Base-by-base conservation (phyloP, 2,113 vertebrate species). In the Canis aureus region DNA sequence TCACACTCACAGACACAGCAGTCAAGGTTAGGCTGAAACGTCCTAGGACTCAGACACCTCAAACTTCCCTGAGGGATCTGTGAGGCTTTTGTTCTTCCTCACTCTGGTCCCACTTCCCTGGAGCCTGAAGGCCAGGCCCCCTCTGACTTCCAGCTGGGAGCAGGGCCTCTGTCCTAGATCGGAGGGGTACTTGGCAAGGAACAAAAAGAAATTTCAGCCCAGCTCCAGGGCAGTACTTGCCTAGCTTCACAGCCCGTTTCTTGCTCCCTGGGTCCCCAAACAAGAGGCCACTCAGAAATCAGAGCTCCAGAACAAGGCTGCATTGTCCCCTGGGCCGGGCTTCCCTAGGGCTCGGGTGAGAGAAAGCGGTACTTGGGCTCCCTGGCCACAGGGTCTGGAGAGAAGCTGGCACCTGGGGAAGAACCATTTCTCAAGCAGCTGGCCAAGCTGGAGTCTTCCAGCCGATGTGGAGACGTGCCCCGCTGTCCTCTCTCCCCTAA, bases 221-320 rank as follows among this genome's bases (percentile, higher is more conserved):
- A 73, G 57, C 84, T 90, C 85, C 20, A 79, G 84, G 62, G 84
- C 92, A 64, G 87, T 29, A 57, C 88, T 94, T 81, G 73, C 83
- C 95, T 91, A 79, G 59, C 38, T 89, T 90, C 95, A 93, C 83
- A 92, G 71, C 92, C 83, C 8, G 27, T 96, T n/a, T 84, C 84
- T 95, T 96, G 92, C 96, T 97, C 85, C 73, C 92, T 12, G 29
- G 86, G 49, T 86, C 97, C 95, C 91, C 35, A 82, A 96, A 98
- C 96, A 98, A 98, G 95, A 97, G 96, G 92, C 96, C 92, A 79
- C 94, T 97, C 76, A 98, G 95, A 97, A 97, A 93, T 69, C 87
- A 97, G 53, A 49, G 67, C 57, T 92, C 13, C 0, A 66, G 69
- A 97, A 98, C 97, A 98, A 98, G 95, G 96, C 80, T 1, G 95